These are phyloP conservation scores for Oncopodura yosiiana DNA, from an alignment of 1,140 invertebrate species.

Conservation along the genomic window DNA sequence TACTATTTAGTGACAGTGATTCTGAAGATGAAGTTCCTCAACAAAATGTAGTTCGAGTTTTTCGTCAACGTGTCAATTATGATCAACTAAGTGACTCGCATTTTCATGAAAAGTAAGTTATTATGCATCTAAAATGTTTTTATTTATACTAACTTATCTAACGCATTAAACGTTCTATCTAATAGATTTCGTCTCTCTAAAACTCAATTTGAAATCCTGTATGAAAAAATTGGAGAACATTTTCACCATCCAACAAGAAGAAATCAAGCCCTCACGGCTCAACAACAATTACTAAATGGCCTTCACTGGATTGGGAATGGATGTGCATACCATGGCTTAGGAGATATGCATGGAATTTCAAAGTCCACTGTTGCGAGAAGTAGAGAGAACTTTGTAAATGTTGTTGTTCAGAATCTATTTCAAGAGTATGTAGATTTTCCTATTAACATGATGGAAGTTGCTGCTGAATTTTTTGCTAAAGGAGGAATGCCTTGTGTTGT, in stretches of 20 bases:
- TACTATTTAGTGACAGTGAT: no score
- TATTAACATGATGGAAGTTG: not conserved
- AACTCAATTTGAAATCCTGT: not conserved
- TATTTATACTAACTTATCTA: no score
- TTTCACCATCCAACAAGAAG: slow-evolving; percentile 11
- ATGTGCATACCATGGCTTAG: slow-evolving; percentile 23
- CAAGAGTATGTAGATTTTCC: not conserved
- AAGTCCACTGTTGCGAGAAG: slow-evolving; percentile 26
- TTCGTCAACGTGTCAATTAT: no score
- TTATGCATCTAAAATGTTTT: no score
- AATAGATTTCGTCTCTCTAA: not conserved
- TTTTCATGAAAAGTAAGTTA: no score
- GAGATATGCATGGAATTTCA: slow-evolving; percentile 26
- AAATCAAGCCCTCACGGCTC: slow-evolving; percentile 5
- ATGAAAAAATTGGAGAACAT: slow-evolving; percentile 6
- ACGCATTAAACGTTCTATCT: no score
- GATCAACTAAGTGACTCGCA: no score
- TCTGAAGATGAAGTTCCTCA: no score
- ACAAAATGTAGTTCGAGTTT: no score
- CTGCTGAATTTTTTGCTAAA: not conserved
- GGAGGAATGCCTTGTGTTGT: not conserved
- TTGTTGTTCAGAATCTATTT: no score
- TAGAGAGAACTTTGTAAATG: slow-evolving; percentile 5
- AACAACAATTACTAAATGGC: slow-evolving; percentile 13
- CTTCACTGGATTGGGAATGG: slow-evolving; percentile 32